A percentile compares a stretch with the other conserved stretches of the same genome.
Conservation (phyloP, 2,113 vertebrate species). For the Lota lota region DNA sequence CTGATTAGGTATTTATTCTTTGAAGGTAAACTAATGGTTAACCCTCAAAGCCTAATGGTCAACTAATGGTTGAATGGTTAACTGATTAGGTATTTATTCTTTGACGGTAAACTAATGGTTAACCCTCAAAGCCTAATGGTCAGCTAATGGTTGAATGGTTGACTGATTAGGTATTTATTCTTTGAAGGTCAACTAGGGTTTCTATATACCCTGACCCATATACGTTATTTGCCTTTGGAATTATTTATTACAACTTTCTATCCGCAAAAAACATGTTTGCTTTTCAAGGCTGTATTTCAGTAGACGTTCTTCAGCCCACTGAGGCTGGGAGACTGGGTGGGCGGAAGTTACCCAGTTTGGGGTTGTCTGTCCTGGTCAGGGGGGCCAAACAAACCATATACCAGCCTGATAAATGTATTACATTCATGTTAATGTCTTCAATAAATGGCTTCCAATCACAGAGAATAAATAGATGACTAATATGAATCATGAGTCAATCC, state of each 20-base stretch:
- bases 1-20: too few species aligned
- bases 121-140: too few species aligned
- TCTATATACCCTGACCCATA: constrained; percentile 33
- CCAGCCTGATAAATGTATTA: too few species aligned
- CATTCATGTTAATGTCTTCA: too few species aligned
- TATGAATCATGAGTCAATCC: too few species aligned
- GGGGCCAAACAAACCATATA: constrained; percentile 17
- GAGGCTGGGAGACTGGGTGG: constrained; percentile 14
- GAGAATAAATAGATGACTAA: too few species aligned
- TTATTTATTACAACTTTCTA: constrained; percentile 37
- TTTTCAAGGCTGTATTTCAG: constrained; percentile 3
- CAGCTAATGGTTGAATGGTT: too few species aligned
- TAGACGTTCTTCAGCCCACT: constrained; percentile 11
- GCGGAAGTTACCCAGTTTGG: constrained; percentile 35
- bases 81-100: too few species aligned
- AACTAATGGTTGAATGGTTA: too few species aligned
- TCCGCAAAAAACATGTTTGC: constrained; percentile 7
- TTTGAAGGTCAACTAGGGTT: constrained; percentile 34
- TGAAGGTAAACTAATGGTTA: constrained; percentile 25
- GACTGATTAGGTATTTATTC: too few species aligned
- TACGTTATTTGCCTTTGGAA: constrained; percentile 34
- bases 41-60: too few species aligned
- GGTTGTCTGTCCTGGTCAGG: constrained; percentile 5
- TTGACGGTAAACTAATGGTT: constrained; percentile 26
- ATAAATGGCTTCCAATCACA: too few species aligned